Evolutionary conservation across 2,888 invertebrate genomes (phyloP), one percentile per base, ranked within the genome.

Genomic region (Scaptomyza caliginosa): DNA sequence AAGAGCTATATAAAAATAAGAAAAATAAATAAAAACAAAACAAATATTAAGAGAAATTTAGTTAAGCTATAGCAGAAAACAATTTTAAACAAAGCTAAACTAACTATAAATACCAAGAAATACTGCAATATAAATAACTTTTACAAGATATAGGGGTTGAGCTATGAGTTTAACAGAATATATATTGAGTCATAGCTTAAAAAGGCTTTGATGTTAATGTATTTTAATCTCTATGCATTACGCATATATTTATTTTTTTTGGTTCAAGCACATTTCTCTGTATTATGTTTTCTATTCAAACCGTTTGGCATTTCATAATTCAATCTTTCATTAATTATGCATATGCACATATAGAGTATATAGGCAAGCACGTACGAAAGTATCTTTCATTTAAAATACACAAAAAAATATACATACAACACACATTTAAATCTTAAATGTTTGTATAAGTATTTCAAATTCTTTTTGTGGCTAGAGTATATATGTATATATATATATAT

Each of bases 341-440:
- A 40, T 43, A 46, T 19, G 39, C 34, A 52, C 54, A 56, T 59
- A 23, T 51, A 17, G 30, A 39, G 34, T 46, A 57, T 49, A 21
- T 63, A 78, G 59, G 48, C 39, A n/a, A 42, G 56, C 50, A 50
- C 55, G 21, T 21, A 39, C 13, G 0, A 42, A 60, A 76, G 48
- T 59, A 51, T 36, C 16, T 51, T 58, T 64, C 45, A 64, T 71
- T 75, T 55, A 7, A 55, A 59, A 75, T 54, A 67, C 26, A 67
- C 39, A 64, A 6, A 49, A 49, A 36, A 63, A 26, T 56, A 52
- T 34, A 32, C 5, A 38, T 45, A 21, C 39, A 42, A 54, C 59
- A 17, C 39, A 51, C 42, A 57, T 1, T 21, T 11, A 43, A 8
- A 28, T 13, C 30, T n/a, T 10, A 17, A 2, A 56, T 45, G 45